Base-by-base conservation (phyloP, 2,888 invertebrate species). In the Lepeophtheirus nordmannii region DNA sequence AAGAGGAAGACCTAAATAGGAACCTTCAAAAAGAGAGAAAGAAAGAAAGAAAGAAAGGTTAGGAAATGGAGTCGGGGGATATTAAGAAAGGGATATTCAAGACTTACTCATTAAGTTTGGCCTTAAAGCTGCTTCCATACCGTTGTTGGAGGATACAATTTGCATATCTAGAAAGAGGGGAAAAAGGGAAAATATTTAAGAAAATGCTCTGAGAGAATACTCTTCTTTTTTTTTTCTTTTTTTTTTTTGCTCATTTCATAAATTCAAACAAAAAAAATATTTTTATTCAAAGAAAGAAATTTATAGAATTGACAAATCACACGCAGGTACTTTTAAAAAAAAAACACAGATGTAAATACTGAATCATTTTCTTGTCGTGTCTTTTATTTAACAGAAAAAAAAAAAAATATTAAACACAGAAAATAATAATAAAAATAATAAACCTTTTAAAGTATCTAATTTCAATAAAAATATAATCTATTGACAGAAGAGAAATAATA, bases 401-500 rank as follows among this genome's bases (percentile, higher is more conserved):
- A n/a, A 5, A 46, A 46, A 5, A 17, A 46, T n/a, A 46, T 46
- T n/a, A 46, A 2, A 46, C 53, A 46, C 14, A 46, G n/a, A n/a
- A 8, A 14, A 10, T 41, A 10, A 41, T 2, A 17, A 46, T 46
- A 8, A 14, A 46, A n/a, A n/a, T 46, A n/a, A 46, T 46, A 46
- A 46, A 46, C 53, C 53, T 46, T 17, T 46, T 46, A 46, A 46
- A 46, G 53, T 46, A 46, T 46, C 17, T 46, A n/a, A 17, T 46
- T 46, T 46, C 53, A 46, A 17, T 46, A 14, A 17, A 14, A 17
- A 14, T 14, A 30, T 30, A 30, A 30, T 17, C 53, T 46, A 46
- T 46, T 46, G 53, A 46, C 30, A 5, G 30, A 30, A 30, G 7
- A 30, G 7, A 30, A 30, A 5, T 30, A 30, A 30, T 30, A 30